Evolutionary conservation across 2,797 vertebrate genomes (phyloP), one percentile per base, ranked within the genome.

Genomic region (Protonibea diacanthus): DNA sequence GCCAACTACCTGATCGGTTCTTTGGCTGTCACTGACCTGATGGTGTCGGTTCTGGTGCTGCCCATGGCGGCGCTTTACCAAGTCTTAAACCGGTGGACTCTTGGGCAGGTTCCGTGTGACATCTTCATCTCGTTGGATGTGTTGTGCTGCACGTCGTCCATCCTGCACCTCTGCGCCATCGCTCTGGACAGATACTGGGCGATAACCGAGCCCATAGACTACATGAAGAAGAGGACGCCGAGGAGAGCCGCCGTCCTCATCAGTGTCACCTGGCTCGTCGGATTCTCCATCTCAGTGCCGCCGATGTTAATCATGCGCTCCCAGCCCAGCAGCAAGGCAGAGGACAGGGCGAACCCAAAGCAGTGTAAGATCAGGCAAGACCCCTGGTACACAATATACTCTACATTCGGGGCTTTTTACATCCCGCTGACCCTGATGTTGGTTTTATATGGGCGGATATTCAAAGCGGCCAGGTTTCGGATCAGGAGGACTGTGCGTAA

Each of bases 1-100:
- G 97, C 97, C 85, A 99, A 99, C 93, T 99, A 99, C 64, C 91
- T 99, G 78, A 99, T 99, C 93, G 98, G 98, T 23, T 99, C 97
- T 47, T 95, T 99, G 70, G 98, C 98, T 1, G 96, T 99, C 69
- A 99, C 98, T 20, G 98, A 99, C 88, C 97, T 99, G 76, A 97
- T 98, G 83, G 98, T 99, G 74, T 98, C 98, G 18, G 96, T 99
- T 65, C 90, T 99, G 71, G 98, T 99, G 86, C 97, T 99, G 95
- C 98, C 98, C 61, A 98, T 99, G 95, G 98, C 97, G 66, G 98
- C 98, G 13, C 95, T 98, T 40, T 97, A 98, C 80, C 98, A 99
- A 76, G 95, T 97, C 23, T 93, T 97, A 58, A 97, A 99, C 91
- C 95, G 95, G 6, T 99, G 98, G 98, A 96, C 97, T 51, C 97